phyloP scores from a whole-genome alignment of 2,113 vertebrate species.

The Cichladusa arquata region DNA sequence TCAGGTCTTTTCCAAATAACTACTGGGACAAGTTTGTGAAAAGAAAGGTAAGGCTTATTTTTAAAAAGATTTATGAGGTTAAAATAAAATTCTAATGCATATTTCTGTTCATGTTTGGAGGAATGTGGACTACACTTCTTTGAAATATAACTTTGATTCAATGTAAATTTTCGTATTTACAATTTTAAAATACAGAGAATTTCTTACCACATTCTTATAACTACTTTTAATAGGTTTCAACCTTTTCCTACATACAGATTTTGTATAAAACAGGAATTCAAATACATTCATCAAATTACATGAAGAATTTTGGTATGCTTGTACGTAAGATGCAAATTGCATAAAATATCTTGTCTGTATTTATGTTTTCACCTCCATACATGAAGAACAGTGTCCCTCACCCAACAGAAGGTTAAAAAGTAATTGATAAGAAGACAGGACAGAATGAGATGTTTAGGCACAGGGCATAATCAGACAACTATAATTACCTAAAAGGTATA shows the following conservation, averaged over 20 bases:
- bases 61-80: not conserved
- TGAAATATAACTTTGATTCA: not conserved
- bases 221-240: not conserved
- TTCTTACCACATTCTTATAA: not conserved
- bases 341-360: not conserved
- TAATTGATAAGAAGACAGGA: not conserved
- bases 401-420: not conserved
- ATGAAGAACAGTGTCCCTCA: not conserved
- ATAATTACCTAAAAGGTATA: not conserved
- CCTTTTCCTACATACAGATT: not conserved
- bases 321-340: not conserved
- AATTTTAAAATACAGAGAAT: not conserved
- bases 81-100: not conserved
- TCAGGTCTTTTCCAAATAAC: slow-evolving; percentile 95
- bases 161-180: not conserved
- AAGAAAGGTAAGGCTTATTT: slow-evolving; percentile 73
- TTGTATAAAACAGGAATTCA: not conserved
- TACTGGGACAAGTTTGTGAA: slow-evolving; percentile 99
- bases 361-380: not conserved
- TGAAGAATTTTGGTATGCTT: not conserved
- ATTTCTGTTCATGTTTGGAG: not conserved
- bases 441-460: not conserved
- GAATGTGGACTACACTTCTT: not conserved
- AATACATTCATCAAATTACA: not conserved
- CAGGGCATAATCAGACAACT: not conserved